Percentiles rank a stretch among this genome's conserved stretches.
Evolutionary conservation across 2,113 vertebrate genomes (phyloP).

Genomic region (Capreolus pygargus): DNA sequence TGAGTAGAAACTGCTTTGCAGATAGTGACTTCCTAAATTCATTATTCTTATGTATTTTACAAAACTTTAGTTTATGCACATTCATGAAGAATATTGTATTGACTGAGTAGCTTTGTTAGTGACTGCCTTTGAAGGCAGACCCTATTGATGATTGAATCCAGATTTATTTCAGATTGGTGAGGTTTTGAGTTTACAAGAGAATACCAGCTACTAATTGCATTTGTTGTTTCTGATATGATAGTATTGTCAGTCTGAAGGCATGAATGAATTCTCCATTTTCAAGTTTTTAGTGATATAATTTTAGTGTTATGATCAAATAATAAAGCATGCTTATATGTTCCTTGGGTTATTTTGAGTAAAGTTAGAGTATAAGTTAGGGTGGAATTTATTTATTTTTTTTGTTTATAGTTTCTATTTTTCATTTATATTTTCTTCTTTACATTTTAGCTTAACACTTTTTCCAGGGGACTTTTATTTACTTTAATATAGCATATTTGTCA

Average conservation of each 20-base stretch:
- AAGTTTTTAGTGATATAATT: not conserved
- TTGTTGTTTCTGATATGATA: not conserved
- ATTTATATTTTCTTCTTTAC: constrained; percentile 16
- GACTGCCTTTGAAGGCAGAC: not conserved
- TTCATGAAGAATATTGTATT: not conserved
- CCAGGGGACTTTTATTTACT: not conserved
- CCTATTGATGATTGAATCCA: not conserved
- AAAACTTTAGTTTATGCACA: not conserved
- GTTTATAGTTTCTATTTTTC: not conserved
- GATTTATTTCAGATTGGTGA: not conserved
- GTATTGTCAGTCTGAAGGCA: not conserved
- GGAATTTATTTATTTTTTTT: not conserved
- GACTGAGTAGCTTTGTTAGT: not conserved
- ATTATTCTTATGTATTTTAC: not conserved
- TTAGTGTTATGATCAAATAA: not conserved
- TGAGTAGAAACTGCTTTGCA: not conserved
- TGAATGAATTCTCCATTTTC: not conserved
- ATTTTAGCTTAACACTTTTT: not conserved
- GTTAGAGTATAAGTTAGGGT: not conserved
- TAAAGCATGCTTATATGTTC: not conserved
- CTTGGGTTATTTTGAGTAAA: not conserved
- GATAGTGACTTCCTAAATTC: not conserved
- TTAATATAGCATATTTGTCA: not conserved
- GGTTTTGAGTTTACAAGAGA: constrained; percentile 5
- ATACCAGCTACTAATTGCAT: not conserved